These are phyloP conservation scores for Sylvia atricapilla DNA, from an alignment of 2,113 vertebrate species.

Conservation along the genomic window DNA sequence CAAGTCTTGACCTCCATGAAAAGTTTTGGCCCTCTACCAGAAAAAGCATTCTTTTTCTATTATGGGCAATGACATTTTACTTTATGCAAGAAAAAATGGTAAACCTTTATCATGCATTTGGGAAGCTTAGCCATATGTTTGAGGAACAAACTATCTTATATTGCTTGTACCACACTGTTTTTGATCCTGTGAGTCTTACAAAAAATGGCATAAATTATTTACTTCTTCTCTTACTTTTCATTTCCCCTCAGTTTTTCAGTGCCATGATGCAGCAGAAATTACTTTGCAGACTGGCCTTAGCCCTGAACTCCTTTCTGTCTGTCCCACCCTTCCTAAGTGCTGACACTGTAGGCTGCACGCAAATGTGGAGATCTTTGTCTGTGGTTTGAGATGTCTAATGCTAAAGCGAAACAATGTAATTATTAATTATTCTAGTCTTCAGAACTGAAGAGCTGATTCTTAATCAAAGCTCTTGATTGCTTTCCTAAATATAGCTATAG, in stretches of 20 bases:
- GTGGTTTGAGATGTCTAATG: rapidly evolving
- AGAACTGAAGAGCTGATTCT: background rate
- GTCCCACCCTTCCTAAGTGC: background rate
- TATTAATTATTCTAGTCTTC: background rate
- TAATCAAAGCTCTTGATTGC: background rate
- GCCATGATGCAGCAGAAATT: background rate
- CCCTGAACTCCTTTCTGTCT: no score
- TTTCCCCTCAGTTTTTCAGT: background rate
- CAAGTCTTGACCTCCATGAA: background rate
- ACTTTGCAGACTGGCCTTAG: background rate
- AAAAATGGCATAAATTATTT: background rate
- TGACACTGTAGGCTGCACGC: background rate
- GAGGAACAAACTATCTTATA: background rate
- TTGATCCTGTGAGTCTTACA: background rate
- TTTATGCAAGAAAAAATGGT: background rate
- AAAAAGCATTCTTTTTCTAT: background rate
- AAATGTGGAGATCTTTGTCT: background rate
- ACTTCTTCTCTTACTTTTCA: background rate
- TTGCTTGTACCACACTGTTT: background rate
- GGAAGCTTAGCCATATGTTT: background rate
- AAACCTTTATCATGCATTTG: background rate
- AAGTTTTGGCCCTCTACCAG: background rate
- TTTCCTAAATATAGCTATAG: background rate
- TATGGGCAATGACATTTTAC: background rate
- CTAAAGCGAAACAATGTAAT: background rate